Conservation (phyloP, 2,797 vertebrate genomes). For the Lepus townsendii region DNA sequence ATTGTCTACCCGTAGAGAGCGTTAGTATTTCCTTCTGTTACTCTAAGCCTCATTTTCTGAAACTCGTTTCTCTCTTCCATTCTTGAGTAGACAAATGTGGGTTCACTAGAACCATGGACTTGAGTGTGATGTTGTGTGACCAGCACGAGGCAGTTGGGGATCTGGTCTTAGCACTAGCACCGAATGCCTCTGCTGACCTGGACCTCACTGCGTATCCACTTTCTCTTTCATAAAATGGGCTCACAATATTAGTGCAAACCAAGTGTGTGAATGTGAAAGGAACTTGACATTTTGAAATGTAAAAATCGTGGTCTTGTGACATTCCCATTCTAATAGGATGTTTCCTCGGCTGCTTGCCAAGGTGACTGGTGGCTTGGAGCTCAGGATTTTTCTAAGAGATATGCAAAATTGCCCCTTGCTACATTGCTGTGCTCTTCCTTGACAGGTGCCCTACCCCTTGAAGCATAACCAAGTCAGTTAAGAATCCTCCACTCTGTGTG, state of each 20-base stretch:
- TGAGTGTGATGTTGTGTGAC: neutral
- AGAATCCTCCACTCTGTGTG: neutral
- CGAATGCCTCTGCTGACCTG: neutral
- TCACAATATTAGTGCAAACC: neutral
- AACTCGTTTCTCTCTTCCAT: neutral
- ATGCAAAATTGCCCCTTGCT: neutral
- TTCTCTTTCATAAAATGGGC: neutral
- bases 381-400: neutral
- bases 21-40: neutral
- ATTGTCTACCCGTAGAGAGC: neutral
- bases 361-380: neutral
- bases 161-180: neutral
- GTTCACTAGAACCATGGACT: neutral
- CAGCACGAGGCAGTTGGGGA: neutral
- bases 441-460: neutral
- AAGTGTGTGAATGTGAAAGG: conserved; percentile 20
- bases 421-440: neutral
- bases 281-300: neutral
- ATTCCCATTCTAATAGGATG: neutral
- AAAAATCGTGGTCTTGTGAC: neutral
- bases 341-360: neutral
- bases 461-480: neutral
- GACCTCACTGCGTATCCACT: neutral
- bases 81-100: neutral
- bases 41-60: neutral